Base-by-base conservation (phyloP, 35 echinoderm and acorn worm species). In the Ptychodera flava region DNA sequence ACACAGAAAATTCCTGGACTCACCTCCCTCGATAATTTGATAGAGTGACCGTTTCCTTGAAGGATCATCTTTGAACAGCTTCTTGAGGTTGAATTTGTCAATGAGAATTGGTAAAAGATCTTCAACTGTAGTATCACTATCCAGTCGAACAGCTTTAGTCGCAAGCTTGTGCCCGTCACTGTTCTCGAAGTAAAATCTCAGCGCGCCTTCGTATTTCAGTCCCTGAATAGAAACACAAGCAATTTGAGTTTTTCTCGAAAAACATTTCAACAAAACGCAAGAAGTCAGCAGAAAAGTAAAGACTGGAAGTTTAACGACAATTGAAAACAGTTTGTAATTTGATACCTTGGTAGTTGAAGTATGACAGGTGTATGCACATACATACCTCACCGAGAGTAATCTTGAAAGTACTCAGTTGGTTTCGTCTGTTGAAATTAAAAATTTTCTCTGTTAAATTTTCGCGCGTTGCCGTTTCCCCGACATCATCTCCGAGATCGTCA, bases 41-140 rank as follows among this genome's bases (percentile, higher is more conserved):
- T 64, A 64, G 45, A 64, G 6, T 6, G 6, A 12, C 22, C 45
- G 45, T 64, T 64, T 64, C 22, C 45, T 64, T 64, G 45, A 12
- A 64, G 45, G 45, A 22, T 64, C 45, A 12, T 64, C 45, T 64
- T 64, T 83, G 10, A 36, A 33, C 33, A 36, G 30, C 35, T 83
- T 83, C 2, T 34, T 36, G 0, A 83, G 30, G 35, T 83, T 83
- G 30, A 83, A 83, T 83, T 83, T 83, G n/a, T 83, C 10, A 16
- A 36, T 30, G 1, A 83, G 28, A 36, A 83, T 12, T 16, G 82
- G 82, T 1, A 83, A 36, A 0, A 83, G 35, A 10, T 83, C 34
- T 37, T 36, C 82, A 16, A 83, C 82, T 83, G 82, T 83, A 10
- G 37, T 36, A 1, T 83, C n/a, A 30, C 37, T 83, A 10, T 33